Conservation (phyloP, 2,797 vertebrate species). For the Lagodon rhomboides region DNA sequence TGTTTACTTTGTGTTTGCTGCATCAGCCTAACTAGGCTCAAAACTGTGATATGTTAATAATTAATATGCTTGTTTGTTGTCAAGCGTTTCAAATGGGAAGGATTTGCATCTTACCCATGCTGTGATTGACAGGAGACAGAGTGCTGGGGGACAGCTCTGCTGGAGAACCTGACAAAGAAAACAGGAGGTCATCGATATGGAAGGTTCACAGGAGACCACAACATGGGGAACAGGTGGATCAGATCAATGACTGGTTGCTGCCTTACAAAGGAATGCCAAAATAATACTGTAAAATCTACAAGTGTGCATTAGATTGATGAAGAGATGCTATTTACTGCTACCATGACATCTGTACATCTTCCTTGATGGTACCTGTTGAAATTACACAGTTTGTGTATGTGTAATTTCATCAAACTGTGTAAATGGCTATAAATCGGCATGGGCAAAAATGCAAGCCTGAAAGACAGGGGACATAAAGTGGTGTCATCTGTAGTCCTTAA, state of each 20-base stretch:
- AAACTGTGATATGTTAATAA: neutral
- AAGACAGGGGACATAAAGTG: too few species aligned
- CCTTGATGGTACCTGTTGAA: neutral
- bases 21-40: neutral
- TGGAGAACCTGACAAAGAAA: constrained; percentile 91
- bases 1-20: neutral
- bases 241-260: constrained; percentile 9
- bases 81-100: neutral
- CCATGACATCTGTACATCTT: neutral
- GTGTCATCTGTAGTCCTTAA: too few species aligned
- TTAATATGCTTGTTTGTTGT: neutral
- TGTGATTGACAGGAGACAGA: constrained; percentile 98
- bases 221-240: neutral
- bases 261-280: constrained; percentile 27
- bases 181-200: constrained; percentile 22
- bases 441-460: too few species aligned
- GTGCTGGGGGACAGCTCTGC: constrained; percentile 97
- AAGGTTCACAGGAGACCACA: constrained; percentile 4
- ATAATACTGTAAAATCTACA: constrained; percentile 2
- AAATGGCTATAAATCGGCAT: too few species aligned
- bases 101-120: constrained; percentile 91
- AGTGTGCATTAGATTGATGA: neutral
- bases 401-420: too few species aligned
- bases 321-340: neutral
- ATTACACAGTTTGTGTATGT: constrained; percentile 12